phyloP scores from a whole-genome alignment of 2,888 invertebrate species.

The Odontothrips loti region DNA sequence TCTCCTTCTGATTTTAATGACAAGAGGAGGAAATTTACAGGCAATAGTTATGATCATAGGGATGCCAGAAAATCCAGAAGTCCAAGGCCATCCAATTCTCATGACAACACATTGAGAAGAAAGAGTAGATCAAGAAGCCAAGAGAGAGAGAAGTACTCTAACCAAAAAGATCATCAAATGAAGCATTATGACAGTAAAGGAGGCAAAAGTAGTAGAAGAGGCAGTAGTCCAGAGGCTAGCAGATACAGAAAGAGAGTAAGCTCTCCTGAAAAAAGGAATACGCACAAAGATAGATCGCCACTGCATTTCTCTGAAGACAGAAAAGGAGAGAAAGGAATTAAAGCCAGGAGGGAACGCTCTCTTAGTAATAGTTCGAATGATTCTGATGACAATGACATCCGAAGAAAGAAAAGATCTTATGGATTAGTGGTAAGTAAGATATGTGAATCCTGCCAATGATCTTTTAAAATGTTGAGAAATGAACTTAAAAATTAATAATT shows the following conservation, averaged over 20 bases:
- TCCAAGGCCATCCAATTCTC: neutral
- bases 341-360: conserved; percentile 49
- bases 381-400: neutral
- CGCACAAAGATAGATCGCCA: conserved; percentile 31
- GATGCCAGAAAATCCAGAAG: neutral
- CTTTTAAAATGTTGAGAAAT: neutral
- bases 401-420: neutral
- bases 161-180: neutral
- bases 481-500: neutral
- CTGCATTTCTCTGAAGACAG: conserved; percentile 34
- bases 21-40: conserved; percentile 32
- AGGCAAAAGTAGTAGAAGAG: neutral
- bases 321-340: conserved; percentile 36
- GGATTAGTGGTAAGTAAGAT: neutral
- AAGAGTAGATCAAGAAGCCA: conserved; percentile 11
- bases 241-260: conserved; percentile 19
- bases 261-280: conserved; percentile 27
- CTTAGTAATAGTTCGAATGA: neutral
- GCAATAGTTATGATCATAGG: conserved; percentile 27
- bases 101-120: neutral
- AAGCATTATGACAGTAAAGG: conserved; percentile 20
- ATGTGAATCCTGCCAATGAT: too few species aligned
- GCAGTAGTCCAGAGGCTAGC: conserved; percentile 5
- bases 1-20: conserved; percentile 34
- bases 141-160: conserved; percentile 25